These are phyloP conservation scores for Mus pahari DNA, from an alignment of 2,113 vertebrate genomes.

Conservation along the genomic window DNA sequence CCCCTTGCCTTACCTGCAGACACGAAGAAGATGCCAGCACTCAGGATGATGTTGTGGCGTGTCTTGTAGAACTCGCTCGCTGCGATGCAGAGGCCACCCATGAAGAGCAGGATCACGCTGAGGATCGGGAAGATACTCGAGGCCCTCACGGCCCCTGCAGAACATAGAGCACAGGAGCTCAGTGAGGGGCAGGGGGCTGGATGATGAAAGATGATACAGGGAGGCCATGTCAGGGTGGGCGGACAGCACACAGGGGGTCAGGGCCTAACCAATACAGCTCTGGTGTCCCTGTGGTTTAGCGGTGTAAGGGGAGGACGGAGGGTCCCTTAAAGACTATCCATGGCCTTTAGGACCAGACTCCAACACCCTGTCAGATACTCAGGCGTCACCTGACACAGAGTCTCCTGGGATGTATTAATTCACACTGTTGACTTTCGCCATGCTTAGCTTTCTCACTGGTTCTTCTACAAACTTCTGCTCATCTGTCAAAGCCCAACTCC, in stretches of 20 bases:
- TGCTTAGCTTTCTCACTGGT: background rate
- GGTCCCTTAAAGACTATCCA: background rate
- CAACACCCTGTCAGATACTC: background rate
- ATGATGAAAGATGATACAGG: slow-evolving; percentile 50
- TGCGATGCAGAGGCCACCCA: slow-evolving; percentile 98
- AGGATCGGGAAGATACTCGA: slow-evolving; percentile 99
- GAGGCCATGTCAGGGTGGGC: background rate
- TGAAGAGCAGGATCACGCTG: slow-evolving; percentile 99
- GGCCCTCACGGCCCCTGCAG: slow-evolving; percentile 96
- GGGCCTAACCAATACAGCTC: background rate
- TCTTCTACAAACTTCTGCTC: slow-evolving; percentile 34
- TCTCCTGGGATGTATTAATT: background rate
- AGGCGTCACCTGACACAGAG: background rate
- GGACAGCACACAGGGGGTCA: background rate
- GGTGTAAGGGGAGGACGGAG: background rate
- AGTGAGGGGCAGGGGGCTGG: slow-evolving; percentile 63
- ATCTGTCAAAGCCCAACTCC: slow-evolving; percentile 47
- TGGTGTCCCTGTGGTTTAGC: background rate
- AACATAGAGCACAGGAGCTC: slow-evolving; percentile 74
- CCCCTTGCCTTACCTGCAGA: slow-evolving; percentile 86
- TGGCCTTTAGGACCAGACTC: background rate
- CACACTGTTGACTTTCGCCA: background rate
- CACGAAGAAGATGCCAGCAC: slow-evolving; percentile 89
- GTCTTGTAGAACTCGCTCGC: slow-evolving; percentile 99
- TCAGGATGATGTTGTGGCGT: slow-evolving; percentile 99